Conservation (phyloP, 2,888 invertebrate species). For the Blera fallax region DNA sequence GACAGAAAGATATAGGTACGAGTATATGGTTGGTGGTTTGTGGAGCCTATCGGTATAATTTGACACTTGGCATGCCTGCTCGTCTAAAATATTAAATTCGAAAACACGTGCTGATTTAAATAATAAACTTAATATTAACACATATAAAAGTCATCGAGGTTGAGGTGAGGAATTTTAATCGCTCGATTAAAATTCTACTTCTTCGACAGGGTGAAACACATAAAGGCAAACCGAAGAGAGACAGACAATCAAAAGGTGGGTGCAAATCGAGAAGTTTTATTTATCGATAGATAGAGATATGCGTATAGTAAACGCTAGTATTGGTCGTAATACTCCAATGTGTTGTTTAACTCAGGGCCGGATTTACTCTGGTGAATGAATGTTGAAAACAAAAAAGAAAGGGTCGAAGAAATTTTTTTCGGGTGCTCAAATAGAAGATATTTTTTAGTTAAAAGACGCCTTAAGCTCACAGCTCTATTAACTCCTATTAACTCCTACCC, state of each 20-base stretch:
- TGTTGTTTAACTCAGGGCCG: not conserved
- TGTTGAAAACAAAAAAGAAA: too few species aligned
- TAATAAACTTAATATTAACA: conserved; percentile 82
- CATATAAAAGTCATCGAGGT: conserved; percentile 81
- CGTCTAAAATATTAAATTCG: conserved; percentile 67
- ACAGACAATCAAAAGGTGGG: not conserved
- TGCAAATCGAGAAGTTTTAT: not conserved
- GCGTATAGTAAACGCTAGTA: not conserved
- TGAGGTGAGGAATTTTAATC: conserved; percentile 80
- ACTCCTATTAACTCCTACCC: too few species aligned
- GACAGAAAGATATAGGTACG: conserved; percentile 28
- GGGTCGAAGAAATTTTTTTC: too few species aligned
- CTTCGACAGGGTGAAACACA: conserved; percentile 31
- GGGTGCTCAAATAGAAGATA: too few species aligned
- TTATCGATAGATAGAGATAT: not conserved
- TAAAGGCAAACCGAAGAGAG: conserved; percentile 17
- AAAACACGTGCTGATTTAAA: conserved; percentile 81
- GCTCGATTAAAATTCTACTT: conserved; percentile 78
- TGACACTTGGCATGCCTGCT: conserved; percentile 69
- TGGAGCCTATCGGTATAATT: conserved; percentile 62
- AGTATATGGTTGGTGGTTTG: conserved; percentile 15
- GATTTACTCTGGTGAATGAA: not conserved
- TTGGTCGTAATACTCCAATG: not conserved
- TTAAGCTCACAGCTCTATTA: too few species aligned
- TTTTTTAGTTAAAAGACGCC: too few species aligned